Evolutionary conservation across 2,888 invertebrate genomes (phyloP), one percentile per base, ranked within the genome.

Genomic region (Heliconius erato): DNA sequence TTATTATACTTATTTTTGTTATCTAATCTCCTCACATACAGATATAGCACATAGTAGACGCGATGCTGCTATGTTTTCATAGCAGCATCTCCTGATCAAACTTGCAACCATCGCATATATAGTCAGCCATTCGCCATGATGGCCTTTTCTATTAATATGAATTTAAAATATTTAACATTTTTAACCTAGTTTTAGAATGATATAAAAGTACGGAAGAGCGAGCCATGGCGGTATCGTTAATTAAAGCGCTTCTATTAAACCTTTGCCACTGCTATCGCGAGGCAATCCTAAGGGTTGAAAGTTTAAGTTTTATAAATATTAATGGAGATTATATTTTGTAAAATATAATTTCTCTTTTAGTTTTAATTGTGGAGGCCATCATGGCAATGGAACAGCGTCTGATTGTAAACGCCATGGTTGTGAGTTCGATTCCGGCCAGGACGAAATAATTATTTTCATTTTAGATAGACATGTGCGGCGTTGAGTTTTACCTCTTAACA

Each of bases 201-300:
- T 67, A 67, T 67, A n/a, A n/a, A 67, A n/a, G 14, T 67, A 67
- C 19, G 28, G 67, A 32, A 67, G 67, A 23, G 44, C 49, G n/a
- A 79, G 59, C 69, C 35, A 23, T 32, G 28, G 44, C 67, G 44
- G 78, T 65, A 67, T 44, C 44, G 78, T 78, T 67, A 78, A 67
- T 67, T 67, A 67, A 78, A 67, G 40, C 78, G 40, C 67, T 78
- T 23, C 67, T 67, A 78, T 78, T 49, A 67, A 67, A 67, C 40
- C 78, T 67, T 78, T 78, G 67, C 78, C 44, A 67, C 44, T 12
- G 67, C 35, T 78, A 49, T 67, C 49, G 14, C 40, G 63, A 35
- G 65, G n/a, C 44, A 44, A 16, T 65, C 0, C 16, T 28, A 32
- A 78, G 78, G 78, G 78, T 67, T 78, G 78, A 4, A 44, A 26